Evolutionary conservation across 2,888 invertebrate species (phyloP).

Genomic region (Megalurothrips usitatus): DNA sequence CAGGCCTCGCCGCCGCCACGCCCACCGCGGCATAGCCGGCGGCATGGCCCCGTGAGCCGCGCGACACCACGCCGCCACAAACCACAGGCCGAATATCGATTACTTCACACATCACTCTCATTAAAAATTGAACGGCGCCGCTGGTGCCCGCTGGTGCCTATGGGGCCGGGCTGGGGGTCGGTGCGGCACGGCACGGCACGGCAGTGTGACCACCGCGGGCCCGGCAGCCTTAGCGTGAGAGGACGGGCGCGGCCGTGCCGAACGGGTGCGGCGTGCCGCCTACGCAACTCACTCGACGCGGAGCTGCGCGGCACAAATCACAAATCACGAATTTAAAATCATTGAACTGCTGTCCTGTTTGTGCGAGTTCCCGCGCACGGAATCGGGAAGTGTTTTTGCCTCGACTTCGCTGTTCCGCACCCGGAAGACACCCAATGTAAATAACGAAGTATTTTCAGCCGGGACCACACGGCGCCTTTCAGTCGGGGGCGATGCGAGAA

Average conservation of each 20-base stretch:
- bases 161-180: not conserved
- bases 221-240: not conserved
- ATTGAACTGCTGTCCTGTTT: no score
- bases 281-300: no score
- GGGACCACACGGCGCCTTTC: no score
- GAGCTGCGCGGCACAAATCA: no score
- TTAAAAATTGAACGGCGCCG: slow-evolving; percentile 23
- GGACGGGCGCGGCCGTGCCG: not conserved
- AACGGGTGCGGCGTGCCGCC: not conserved
- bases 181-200: not conserved
- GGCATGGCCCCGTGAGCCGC: not conserved
- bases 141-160: not conserved
- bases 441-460: no score
- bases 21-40: not conserved
- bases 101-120: slow-evolving; percentile 22
- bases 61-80: not conserved
- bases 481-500: no score
- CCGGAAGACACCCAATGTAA: no score
- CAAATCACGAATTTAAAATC: not conserved
- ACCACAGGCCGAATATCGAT: slow-evolving; percentile 11
- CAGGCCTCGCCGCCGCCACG: not conserved
- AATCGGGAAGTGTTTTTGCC: no score
- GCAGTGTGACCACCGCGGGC: not conserved
- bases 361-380: no score
- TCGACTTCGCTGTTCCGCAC: no score